Percentiles rank a stretch among this genome's conserved stretches.
Evolutionary conservation across 1,140 invertebrate genomes (phyloP).

Genomic region (Drosophila ananassae): DNA sequence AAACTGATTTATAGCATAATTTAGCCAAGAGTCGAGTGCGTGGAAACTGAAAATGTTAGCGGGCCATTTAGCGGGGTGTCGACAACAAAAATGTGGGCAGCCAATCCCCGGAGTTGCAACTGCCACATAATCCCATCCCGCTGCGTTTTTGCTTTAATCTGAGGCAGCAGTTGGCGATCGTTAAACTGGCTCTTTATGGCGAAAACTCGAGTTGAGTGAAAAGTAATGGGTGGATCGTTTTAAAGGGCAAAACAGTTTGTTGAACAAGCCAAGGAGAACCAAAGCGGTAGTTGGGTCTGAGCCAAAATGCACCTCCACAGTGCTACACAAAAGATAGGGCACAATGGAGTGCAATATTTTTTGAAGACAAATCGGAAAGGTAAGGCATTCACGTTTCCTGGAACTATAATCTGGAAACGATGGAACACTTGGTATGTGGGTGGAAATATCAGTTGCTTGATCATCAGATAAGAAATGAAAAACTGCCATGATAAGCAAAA

Average conservation of each 20-base stretch:
- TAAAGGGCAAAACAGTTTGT: constrained; percentile 55
- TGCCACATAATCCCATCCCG: background rate
- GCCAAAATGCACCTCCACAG: constrained; percentile 50
- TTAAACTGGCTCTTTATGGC: constrained; percentile 60
- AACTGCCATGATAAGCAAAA: constrained; percentile 20
- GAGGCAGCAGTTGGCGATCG: constrained; percentile 36
- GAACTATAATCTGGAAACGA: constrained; percentile 29
- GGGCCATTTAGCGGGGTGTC: constrained; percentile 60
- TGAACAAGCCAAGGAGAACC: constrained; percentile 35
- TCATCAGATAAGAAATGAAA: constrained; percentile 14
- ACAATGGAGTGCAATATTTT: background rate
- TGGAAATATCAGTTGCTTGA: background rate
- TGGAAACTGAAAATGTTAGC: constrained; percentile 46
- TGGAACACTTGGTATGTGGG: background rate
- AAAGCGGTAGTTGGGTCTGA: constrained; percentile 17
- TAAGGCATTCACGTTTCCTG: constrained; percentile 5
- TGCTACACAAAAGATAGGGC: constrained; percentile 15
- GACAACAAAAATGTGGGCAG: constrained; percentile 49
- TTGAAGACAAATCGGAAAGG: background rate
- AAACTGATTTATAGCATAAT: constrained; percentile 75
- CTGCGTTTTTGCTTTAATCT: constrained; percentile 15
- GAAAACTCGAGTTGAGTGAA: constrained; percentile 52
- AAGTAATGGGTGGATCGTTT: constrained; percentile 52
- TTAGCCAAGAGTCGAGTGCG: constrained; percentile 42
- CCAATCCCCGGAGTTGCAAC: background rate